Base-by-base conservation (phyloP, 2,113 vertebrate species). In the Oxyruncus cristatus region DNA sequence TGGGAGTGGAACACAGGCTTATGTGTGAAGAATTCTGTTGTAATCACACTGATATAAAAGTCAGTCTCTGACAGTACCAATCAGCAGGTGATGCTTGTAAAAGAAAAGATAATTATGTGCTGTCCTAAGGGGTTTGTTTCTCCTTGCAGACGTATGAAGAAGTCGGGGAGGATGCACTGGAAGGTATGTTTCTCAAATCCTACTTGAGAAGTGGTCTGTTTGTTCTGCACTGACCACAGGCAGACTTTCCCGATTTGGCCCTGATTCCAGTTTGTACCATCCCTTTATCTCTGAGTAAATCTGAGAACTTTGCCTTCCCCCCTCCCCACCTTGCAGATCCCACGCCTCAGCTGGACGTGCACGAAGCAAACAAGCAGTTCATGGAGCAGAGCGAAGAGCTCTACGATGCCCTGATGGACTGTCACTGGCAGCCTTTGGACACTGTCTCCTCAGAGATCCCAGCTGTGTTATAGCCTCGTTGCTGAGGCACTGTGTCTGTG, bases 311-410 rank as follows among this genome's bases (percentile, higher is more conserved):
- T 59, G 58, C 74, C 74, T 52, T 59, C 46, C 44, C 56, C 58
- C 72, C 32, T 41, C 61, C 70, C 28, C 2, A 3, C 33, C 55
- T 14, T n/a, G 16, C 71, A 99, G 99, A 99, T 86, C 99, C 99
- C 4, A 95, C 97, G 2, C 98, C 98, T 22, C 97, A 98, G 86
- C 44, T 99, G 86, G 99, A 99, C 2, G 98, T 99, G 83, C 93
- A 96, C 0, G 99, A 99, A 95, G 98, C 98, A 32, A 99, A 99
- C 93, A 98, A 97, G 71, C 98, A 98, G 89, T 99, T 99, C 96
- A 99, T 99, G 98, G 98, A 99, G 53, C 98, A 98, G 91, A 99
- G 99, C 2, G 99, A 99, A 94, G 99, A 99, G 89, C 98, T 99
- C 42, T 99, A 99, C 0, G 98, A 99, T 4, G 98, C 99, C 16